Base-by-base conservation (phyloP, 2,888 invertebrate genomes). In the Caenorhabditis uteleia region DNA sequence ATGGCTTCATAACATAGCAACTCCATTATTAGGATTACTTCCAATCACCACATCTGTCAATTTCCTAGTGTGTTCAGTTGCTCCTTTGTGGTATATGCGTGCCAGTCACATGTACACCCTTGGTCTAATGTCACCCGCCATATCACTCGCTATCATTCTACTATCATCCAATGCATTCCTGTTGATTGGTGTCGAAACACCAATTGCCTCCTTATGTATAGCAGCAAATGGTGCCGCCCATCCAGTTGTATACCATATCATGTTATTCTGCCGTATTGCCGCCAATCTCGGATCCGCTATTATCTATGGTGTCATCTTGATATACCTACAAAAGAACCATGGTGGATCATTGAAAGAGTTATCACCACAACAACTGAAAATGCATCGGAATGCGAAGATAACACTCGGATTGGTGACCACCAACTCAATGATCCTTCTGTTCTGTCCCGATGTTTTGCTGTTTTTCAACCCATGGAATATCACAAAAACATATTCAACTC, bases 171-270 rank as follows among this genome's bases (percentile, higher is more conserved):
- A 70, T 20, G 56, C 49, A n/a, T 14, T 55, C 7, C 34, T 70
- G n/a, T 29, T 58, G 0, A 57, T 61, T 40, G 56, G 39, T 5
- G 33, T 36, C 3, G 25, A 53, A 6, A 40, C 50, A 2, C 44
- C 38, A 20, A 70, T 54, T 1, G 21, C 66, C 12, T 56, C 56
- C 1, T 27, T 56, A 2, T 70, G 70, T 27, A 57, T 70, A 5
- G 70, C 70, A 1, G 61, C 70, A 4, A 70, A 70, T 34, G 70
- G 70, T 23, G 70, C 66, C n/a, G 70, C 70, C 33, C 66, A 66
- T 62, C 70, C 53, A 23, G 34, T 62, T 12, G 56, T 62, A 6
- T 70, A 70, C 36, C 61, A 61, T 23, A 51, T 55, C 0, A 70
- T 70, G 70, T 39, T 66, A 5, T 59, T 57, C 27, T 54, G 62